A percentile compares a stretch with the other conserved stretches of the same genome.
Evolutionary conservation across 2,888 invertebrate species (phyloP).

Genomic region (Drymonia ruficornis): DNA sequence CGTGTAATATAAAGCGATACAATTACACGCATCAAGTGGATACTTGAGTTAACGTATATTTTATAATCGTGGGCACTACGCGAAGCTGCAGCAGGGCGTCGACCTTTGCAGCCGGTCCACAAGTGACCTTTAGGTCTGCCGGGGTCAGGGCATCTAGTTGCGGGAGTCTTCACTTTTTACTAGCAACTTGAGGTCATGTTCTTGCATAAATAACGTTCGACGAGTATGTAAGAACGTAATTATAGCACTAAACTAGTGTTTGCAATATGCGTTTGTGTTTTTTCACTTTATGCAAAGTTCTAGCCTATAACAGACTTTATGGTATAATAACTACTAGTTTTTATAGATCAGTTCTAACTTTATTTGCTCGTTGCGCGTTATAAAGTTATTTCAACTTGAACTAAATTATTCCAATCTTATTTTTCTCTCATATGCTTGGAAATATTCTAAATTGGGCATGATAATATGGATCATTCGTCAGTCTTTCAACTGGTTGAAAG

Average conservation of each 20-base stretch:
- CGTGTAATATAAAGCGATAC: slow-evolving; percentile 17
- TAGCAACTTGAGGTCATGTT: slow-evolving; percentile 21
- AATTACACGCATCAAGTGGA: slow-evolving; percentile 31
- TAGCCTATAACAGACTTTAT: too few species aligned
- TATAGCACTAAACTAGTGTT: not conserved
- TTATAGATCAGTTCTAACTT: too few species aligned
- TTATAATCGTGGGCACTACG: slow-evolving; percentile 41
- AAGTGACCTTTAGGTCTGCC: slow-evolving; percentile 71
- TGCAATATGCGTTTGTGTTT: not conserved
- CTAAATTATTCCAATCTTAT: not conserved
- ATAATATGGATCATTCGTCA: slow-evolving; percentile 4
- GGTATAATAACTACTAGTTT: too few species aligned
- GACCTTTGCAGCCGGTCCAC: slow-evolving; percentile 65
- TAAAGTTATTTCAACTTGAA: too few species aligned
- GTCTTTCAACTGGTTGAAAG: not conserved
- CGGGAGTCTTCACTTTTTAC: slow-evolving; percentile 28
- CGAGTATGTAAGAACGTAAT: not conserved
- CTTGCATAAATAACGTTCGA: not conserved
- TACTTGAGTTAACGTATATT: slow-evolving; percentile 39
- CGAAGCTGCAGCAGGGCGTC: slow-evolving; percentile 57
- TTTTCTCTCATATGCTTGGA: not conserved
- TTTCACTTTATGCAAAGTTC: not conserved
- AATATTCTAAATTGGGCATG: not conserved
- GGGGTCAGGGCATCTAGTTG: slow-evolving; percentile 39
- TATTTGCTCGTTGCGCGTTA: too few species aligned